phyloP scores from a whole-genome alignment of 2,797 vertebrate species.

The Botia kubotai region DNA sequence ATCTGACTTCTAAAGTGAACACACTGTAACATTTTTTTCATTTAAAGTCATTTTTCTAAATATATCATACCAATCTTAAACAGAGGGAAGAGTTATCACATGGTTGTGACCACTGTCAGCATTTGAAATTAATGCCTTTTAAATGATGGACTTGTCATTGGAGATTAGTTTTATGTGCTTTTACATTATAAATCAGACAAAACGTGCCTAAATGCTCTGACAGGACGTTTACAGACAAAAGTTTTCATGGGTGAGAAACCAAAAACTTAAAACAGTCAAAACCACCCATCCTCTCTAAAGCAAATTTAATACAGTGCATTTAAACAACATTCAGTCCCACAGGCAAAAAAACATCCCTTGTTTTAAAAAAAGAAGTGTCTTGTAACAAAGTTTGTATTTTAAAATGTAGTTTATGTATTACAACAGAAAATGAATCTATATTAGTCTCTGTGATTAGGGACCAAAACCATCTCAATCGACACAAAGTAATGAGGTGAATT shows the following conservation, averaged over 20 bases:
- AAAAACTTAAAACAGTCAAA: background rate
- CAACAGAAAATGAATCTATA: background rate
- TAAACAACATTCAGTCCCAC: constrained; percentile 11
- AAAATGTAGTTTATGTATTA: background rate
- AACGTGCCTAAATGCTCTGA: background rate
- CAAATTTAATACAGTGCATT: constrained; percentile 33
- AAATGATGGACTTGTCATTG: background rate
- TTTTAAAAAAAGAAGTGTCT: background rate
- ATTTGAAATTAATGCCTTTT: background rate
- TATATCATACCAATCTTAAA: background rate
- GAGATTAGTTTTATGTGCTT: constrained; percentile 26
- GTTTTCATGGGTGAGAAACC: background rate
- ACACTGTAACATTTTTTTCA: background rate
- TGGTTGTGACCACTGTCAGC: constrained; percentile 2
- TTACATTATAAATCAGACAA: constrained; percentile 20
- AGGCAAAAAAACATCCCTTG: background rate
- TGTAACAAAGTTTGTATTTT: background rate
- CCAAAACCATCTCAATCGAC: background rate
- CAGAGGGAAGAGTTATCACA: background rate
- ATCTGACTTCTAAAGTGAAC: constrained; percentile 50
- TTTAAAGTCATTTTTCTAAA: constrained; percentile 20
- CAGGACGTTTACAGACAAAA: background rate
- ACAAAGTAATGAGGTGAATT: constrained; percentile 15
- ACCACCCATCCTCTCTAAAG: background rate
- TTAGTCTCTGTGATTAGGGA: constrained; percentile 8